Evolutionary conservation across 2,888 invertebrate species (phyloP), one percentile per base, ranked within the genome.

Genomic region (Ophion costatus): DNA sequence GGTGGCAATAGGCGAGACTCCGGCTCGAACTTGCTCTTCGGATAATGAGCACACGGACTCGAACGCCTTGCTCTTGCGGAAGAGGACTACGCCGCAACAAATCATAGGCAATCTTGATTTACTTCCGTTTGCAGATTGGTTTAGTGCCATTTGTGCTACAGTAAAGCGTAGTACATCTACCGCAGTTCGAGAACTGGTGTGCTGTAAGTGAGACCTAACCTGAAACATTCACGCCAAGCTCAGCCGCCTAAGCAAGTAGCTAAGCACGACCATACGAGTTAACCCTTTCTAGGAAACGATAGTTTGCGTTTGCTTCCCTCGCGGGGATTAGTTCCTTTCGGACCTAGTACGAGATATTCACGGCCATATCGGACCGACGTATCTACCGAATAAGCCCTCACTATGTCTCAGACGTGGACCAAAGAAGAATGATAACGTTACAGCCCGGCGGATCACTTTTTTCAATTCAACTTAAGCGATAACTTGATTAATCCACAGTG

Each of bases 21-120:
- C 86, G 79, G 86, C 70, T 85, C 83, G 80, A 89, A 90, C 89
- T 90, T 90, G 86, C 57, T 79, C 63, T 83, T 87, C 86, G 87
- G 89, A 70, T 69, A 80, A 83, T 79, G 82, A 61, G 33, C 56
- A 71, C 33, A n/a, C 38, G 14, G 29, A 56, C 66, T 59, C 64
- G 76, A 81, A 56, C 66, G 77, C 64, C 63, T 71, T 71, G 64
- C 71, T 38, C 38, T 74, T 69, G 89, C 89, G 87, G 85, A 87
- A 88, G 83, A 84, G 87, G 87, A 90, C 89, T 91, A 89, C 86
- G 89, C 89, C 90, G 88, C 93, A 90, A 93, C 92, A 93, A 93
- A 93, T 93, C 93, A 93, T 91, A 88, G 88, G 90, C 92, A 93
- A 93, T 93, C 93, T 93, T 92, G 93, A 93, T 93, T 93, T 93